A percentile compares a stretch with the other conserved stretches of the same genome.
phyloP scores from a whole-genome alignment of 1,140 invertebrate genomes.

The Watersipora subatra region DNA sequence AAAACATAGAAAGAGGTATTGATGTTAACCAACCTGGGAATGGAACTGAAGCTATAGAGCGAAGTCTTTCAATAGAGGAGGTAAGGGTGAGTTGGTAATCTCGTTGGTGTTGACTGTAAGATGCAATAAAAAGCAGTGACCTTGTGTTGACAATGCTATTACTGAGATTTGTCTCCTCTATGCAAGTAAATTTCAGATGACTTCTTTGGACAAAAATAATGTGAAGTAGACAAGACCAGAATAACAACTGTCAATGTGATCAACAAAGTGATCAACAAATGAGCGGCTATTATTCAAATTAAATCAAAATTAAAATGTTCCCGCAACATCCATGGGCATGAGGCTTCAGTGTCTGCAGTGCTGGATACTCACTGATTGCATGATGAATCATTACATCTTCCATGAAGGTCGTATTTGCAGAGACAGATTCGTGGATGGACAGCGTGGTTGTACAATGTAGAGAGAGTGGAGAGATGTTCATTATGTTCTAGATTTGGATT shows the following conservation, averaged over 20 bases:
- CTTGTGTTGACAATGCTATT: too few species aligned
- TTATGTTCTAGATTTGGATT: not conserved
- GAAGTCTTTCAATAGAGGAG: not conserved
- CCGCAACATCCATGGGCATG: too few species aligned
- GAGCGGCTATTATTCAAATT: too few species aligned
- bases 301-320: too few species aligned
- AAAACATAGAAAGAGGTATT: too few species aligned
- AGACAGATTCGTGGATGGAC: not conserved
- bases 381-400: not conserved
- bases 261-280: too few species aligned
- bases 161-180: too few species aligned
- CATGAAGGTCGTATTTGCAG: not conserved
- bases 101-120: not conserved
- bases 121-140: not conserved
- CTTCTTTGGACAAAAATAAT: too few species aligned
- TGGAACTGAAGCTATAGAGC: not conserved
- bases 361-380: not conserved
- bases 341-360: too few species aligned
- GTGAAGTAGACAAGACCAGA: too few species aligned
- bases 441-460: not conserved
- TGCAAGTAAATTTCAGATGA: too few species aligned
- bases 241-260: too few species aligned
- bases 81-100: not conserved
- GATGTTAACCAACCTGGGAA: not conserved
- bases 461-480: not conserved